Evolutionary conservation across 1,140 invertebrate genomes (phyloP).

Genomic region (Pachyrhynchus sulphureomaculatus): DNA sequence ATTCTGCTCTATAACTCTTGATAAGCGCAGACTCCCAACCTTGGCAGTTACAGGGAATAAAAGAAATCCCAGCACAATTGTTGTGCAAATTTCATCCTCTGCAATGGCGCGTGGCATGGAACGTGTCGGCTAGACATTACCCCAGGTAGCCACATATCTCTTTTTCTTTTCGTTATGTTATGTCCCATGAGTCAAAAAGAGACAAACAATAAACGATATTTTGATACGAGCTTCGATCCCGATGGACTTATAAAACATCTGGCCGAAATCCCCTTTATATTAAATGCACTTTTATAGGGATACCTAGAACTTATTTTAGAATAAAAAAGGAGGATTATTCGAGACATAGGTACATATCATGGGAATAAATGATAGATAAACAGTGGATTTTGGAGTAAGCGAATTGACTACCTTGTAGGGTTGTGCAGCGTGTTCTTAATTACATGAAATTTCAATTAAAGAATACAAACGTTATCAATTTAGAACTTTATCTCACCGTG

Average conservation of each 20-base stretch:
- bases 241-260: constrained; percentile 4
- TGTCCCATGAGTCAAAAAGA: background rate
- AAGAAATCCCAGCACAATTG: constrained; percentile 33
- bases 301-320: background rate
- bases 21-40: background rate
- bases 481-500: no score
- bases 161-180: background rate
- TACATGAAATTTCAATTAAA: no score
- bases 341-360: no score
- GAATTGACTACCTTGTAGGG: no score
- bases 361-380: no score
- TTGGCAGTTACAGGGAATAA: constrained; percentile 35
- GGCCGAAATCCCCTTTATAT: background rate
- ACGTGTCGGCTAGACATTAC: constrained; percentile 24
- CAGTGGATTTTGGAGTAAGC: no score
- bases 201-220: background rate
- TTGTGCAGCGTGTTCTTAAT: no score
- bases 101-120: constrained; percentile 32
- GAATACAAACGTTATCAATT: no score
- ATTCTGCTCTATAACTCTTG: background rate
- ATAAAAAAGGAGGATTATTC: background rate
- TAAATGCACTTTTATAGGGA: background rate
- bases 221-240: background rate
- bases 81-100: constrained; percentile 36
- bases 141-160: constrained; percentile 4